phyloP scores from a whole-genome alignment of 2,113 vertebrate species.

The Macquaria ambigua region DNA sequence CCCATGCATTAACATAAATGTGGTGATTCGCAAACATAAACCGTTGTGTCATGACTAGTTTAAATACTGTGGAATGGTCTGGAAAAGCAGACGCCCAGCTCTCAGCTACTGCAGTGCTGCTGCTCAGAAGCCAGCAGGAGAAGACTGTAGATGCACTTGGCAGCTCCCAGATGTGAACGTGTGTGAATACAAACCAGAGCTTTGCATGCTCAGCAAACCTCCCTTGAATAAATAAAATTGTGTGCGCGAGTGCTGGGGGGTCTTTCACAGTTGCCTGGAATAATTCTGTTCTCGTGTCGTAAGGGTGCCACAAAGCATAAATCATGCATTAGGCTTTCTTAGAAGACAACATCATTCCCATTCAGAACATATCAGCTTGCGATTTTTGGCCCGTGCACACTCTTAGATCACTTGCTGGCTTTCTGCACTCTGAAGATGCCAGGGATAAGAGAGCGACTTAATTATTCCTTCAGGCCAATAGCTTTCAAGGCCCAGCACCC shows the following conservation, averaged over 20 bases:
- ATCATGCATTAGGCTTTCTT: conserved; percentile 64
- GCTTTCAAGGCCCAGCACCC: conserved; percentile 64
- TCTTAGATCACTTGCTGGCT: conserved; percentile 34
- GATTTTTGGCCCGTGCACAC: conserved; percentile 11
- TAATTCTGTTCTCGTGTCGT: conserved; percentile 12
- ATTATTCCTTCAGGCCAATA: conserved; percentile 75
- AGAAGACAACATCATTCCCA: conserved; percentile 55
- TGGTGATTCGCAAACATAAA: conserved; percentile 4
- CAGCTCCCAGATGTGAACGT: conserved; percentile 53
- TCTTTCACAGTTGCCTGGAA: conserved; percentile 34
- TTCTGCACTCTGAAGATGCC: conserved; percentile 52
- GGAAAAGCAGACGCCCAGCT: background rate
- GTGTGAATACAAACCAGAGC: conserved; percentile 39
- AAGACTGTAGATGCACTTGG: background rate
- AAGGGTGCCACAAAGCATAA: conserved; percentile 53
- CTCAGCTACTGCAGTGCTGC: conserved; percentile 11
- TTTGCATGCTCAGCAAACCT: conserved; percentile 48
- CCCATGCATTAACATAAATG: background rate
- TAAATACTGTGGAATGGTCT: conserved; percentile 10
- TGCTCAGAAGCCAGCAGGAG: background rate
- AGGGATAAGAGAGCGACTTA: conserved; percentile 69
- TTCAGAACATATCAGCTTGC: conserved; percentile 38
- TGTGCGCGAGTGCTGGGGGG: background rate
- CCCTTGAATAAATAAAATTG: conserved; percentile 43
- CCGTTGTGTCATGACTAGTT: background rate